phyloP scores from a whole-genome alignment of 2,113 vertebrate genomes.

The Stomatorhinus ivindoensis region DNA sequence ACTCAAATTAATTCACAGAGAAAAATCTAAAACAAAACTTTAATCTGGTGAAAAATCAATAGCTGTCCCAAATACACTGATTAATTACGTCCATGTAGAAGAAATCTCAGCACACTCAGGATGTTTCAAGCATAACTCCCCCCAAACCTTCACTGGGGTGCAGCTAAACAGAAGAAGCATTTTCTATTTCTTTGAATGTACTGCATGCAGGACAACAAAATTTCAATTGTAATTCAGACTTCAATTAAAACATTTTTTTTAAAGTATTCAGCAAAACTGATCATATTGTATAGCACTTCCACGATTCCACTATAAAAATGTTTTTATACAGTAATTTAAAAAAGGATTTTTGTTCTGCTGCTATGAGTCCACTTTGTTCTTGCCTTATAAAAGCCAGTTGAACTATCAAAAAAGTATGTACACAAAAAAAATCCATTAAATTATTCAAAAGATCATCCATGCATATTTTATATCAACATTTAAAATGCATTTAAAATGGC shows the following conservation, averaged over 20 bases:
- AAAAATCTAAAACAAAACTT: constrained; percentile 21
- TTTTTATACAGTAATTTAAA: background rate
- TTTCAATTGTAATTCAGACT: background rate
- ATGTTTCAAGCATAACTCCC: background rate
- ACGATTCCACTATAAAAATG: background rate
- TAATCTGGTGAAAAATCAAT: constrained; percentile 28
- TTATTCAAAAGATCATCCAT: constrained; percentile 8
- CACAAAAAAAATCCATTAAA: constrained; percentile 8
- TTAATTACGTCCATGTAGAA: constrained; percentile 27
- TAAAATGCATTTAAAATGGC: background rate
- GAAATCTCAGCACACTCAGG: background rate
- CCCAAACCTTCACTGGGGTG: background rate
- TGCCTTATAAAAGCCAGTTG: background rate
- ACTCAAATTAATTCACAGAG: constrained; percentile 19
- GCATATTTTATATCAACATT: constrained; percentile 7
- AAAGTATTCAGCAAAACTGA: background rate
- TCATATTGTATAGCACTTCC: background rate
- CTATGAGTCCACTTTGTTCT: background rate
- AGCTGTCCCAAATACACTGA: constrained; percentile 30
- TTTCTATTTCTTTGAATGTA: background rate
- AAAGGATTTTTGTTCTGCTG: background rate
- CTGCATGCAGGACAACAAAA: background rate
- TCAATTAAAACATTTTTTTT: background rate
- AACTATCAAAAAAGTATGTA: background rate
- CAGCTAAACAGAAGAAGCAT: background rate